Evolutionary conservation across 2,113 vertebrate genomes (phyloP).

Genomic region (Perognathus longimembris): DNA sequence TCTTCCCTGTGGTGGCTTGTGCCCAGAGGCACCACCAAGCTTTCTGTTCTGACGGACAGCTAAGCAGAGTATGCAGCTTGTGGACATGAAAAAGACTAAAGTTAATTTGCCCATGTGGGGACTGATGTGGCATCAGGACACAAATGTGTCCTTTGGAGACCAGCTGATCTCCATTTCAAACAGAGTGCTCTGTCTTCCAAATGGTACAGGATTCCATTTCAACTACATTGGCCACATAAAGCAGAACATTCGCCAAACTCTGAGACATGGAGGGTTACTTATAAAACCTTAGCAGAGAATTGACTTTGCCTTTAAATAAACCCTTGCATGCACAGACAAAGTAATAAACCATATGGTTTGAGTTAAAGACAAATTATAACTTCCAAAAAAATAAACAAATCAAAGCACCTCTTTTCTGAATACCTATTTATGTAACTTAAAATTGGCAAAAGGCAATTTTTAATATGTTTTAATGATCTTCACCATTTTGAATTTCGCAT

Average conservation of each 20-base stretch:
- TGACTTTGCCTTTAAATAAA: constrained; percentile 9
- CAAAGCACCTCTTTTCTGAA: constrained; percentile 6
- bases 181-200: constrained; percentile 25
- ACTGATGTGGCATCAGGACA: constrained; percentile 29
- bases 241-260: background rate
- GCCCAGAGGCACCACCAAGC: background rate
- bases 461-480: background rate
- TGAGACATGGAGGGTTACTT: background rate
- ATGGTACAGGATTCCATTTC: constrained; percentile 7
- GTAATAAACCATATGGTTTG: background rate
- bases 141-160: background rate
- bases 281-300: background rate
- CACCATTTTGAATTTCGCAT: constrained; percentile 9
- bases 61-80: background rate
- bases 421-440: background rate
- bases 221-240: background rate
- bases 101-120: constrained; percentile 44
- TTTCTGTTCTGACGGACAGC: background rate
- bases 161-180: constrained; percentile 58
- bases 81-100: constrained; percentile 22
- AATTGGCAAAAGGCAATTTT: background rate
- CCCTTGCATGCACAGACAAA: background rate
- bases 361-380: background rate
- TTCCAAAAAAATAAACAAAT: background rate
- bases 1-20: background rate